Percentiles rank a stretch among this genome's conserved stretches.
phyloP scores from a whole-genome alignment of 2,888 invertebrate genomes.

The Loripinus fragilis region DNA sequence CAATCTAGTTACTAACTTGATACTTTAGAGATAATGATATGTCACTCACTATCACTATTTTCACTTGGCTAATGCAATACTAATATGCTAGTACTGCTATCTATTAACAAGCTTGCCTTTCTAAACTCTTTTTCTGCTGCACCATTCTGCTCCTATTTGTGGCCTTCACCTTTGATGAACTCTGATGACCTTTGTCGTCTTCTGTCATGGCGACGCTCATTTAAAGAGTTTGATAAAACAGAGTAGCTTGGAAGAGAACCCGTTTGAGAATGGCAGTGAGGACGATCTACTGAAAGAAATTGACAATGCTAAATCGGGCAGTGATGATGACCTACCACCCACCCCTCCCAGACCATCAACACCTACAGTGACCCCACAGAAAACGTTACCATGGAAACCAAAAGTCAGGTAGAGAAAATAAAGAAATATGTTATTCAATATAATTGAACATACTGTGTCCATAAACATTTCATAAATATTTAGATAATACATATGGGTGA shows the following conservation, averaged over 20 bases:
- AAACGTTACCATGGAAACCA: slow-evolving; percentile 96
- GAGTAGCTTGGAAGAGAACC: slow-evolving; percentile 92
- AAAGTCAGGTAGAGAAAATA: slow-evolving; percentile 91
- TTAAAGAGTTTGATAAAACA: slow-evolving; percentile 92
- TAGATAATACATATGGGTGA: no score
- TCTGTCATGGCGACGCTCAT: slow-evolving; percentile 59
- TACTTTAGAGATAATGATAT: no score
- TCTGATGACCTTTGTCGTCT: slow-evolving; percentile 45
- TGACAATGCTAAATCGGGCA: slow-evolving; percentile 95
- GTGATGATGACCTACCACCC: slow-evolving; percentile 87
- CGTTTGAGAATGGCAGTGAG: slow-evolving; percentile 89
- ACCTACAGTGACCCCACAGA: slow-evolving; percentile 82
- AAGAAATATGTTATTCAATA: no score
- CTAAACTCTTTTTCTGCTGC: slow-evolving; percentile 68
- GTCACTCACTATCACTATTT: not conserved
- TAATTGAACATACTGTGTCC: no score
- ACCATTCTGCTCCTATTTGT: slow-evolving; percentile 58
- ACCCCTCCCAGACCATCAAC: slow-evolving; percentile 87
- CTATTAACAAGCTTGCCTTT: slow-evolving; percentile 68
- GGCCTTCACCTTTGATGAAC: slow-evolving; percentile 50
- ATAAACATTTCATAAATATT: no score
- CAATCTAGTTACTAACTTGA: no score
- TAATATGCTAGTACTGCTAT: slow-evolving; percentile 13
- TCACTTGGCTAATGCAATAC: slow-evolving; percentile 5
- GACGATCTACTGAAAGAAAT: slow-evolving; percentile 89